Base-by-base conservation (phyloP, 2,113 vertebrate genomes). In the Saimiri boliviensis region DNA sequence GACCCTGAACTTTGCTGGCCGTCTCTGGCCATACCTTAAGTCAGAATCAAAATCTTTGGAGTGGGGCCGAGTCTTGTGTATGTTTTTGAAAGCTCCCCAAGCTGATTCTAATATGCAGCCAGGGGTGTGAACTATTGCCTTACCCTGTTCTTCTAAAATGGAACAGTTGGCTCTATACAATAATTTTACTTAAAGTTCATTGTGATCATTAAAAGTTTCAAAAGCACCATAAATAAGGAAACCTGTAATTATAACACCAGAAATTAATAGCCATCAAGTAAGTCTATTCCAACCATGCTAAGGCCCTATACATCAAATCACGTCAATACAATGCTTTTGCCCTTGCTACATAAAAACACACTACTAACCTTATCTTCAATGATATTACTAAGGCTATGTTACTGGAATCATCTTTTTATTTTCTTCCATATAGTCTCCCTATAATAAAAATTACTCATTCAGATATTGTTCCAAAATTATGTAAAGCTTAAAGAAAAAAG, bases 401-500 rank as follows among this genome's bases (percentile, higher is more conserved):
- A 83, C 30, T 94, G 40, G 58, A 81, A 54, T 86, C 37, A 90
- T 56, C 47, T 49, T 79, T 92, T 92, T 66, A 58, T 82, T 94
- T 79, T 88, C 77, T 95, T 76, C 66, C 40, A 58, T 2, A 35
- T 3, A 35, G 30, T 73, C 45, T 88, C 37, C 32, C 52, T 47
- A 70, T 14, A 60, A 42, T 76, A 93, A 80, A 90, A 96, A 87
- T 80, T 70, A 89, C 66, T 96, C 81, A 82, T 19, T 84, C 32
- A 96, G 27, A 81, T 20, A 84, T 12, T 76, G 85, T 45, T 90
- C 56, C 81, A 95, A 95, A 95, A 76, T 92, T 79, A 63, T 86
- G 25, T n/a, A 16, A 90, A 66, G 35, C 11, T 83, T 97, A 93
- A 88, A 95, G 37, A n/a, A 91, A 90, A 86, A 70, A 94, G 42